phyloP scores from a whole-genome alignment of 2,888 invertebrate genomes.

The Nineta flava region DNA sequence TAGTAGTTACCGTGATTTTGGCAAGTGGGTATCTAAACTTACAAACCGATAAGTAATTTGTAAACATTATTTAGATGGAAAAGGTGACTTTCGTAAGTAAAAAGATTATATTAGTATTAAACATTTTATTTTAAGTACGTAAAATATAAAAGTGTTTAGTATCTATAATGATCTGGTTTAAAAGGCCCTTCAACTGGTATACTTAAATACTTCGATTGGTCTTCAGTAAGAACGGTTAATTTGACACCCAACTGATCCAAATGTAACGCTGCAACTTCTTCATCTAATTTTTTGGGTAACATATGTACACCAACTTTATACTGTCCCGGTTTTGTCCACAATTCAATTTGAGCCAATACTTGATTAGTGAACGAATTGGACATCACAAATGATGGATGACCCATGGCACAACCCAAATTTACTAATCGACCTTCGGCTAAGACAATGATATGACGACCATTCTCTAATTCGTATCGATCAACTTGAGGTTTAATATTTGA shows the following conservation, averaged over 20 bases:
- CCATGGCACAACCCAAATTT: constrained; percentile 96
- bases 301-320: constrained; percentile 86
- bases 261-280: constrained; percentile 93
- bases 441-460: constrained; percentile 84
- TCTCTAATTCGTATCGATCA: constrained; percentile 77
- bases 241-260: constrained; percentile 93
- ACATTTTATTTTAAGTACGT: too few species aligned
- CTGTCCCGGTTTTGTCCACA: constrained; percentile 77
- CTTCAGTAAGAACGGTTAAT: constrained; percentile 70
- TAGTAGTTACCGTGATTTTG: too few species aligned
- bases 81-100: too few species aligned
- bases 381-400: constrained; percentile 99
- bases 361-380: constrained; percentile 98
- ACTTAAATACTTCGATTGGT: constrained; percentile 83
- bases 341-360: constrained; percentile 95
- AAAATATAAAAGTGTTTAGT: constrained; percentile 35
- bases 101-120: too few species aligned
- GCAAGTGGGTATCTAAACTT: too few species aligned
- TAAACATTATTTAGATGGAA: too few species aligned
- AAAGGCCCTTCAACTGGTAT: constrained; percentile 79
- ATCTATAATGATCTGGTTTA: constrained; percentile 96
- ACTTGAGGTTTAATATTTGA: constrained; percentile 95
- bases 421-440: constrained; percentile 94
- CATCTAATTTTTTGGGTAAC: constrained; percentile 89
- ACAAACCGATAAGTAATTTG: too few species aligned